Evolutionary conservation across 2,797 vertebrate species (phyloP), one percentile per base, ranked within the genome.

Genomic region (Lepidocolaptes lacrymiger): DNA sequence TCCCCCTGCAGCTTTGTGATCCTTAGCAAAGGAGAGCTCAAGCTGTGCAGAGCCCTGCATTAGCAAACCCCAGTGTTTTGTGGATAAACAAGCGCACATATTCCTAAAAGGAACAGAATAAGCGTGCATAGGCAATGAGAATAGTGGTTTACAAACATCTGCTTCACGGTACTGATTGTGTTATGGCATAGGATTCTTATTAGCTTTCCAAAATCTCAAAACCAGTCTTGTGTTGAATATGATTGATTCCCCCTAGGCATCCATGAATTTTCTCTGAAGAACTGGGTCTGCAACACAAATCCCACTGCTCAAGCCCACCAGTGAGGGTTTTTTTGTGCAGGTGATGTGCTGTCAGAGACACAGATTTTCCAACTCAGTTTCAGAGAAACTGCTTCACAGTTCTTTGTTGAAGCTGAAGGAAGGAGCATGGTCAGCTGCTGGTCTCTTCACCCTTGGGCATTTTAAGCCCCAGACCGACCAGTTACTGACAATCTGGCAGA

Each of bases 1-100:
- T 72, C 87, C 95, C 76, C 79, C 92, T 94, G 75, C 85, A 91
- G 58, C 63, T 63, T 62, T 74, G 68, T 66, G 54, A 14, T 44
- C 46, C n/a, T 58, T 37, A 58, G 43, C 51, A 41, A 37, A 16
- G 41, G 41, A 88, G 27, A 72, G 14, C 28, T 81, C 2, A 0
- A 32, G 26, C 2, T 67, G 23, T 17, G 12, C 49, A 17, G n/a
- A 48, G 3, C 27, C 26, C 14, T 11, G 6, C 34, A 51, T 37
- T 32, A 10, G 56, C 67, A 85, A 79, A 67, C 14, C 3, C 15
- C 9, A 4, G 21, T 51, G 39, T 27, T 54, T 48, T 83, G 16
- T 58, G 61, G 74, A 37, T 56, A 32, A 46, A 59, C 55, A 27
- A 63, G 10, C 41, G 16, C 34, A 34, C 2, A 2, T 63, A 51